Conservation (phyloP, 2,113 vertebrate genomes). For the Butorides virescens region DNA sequence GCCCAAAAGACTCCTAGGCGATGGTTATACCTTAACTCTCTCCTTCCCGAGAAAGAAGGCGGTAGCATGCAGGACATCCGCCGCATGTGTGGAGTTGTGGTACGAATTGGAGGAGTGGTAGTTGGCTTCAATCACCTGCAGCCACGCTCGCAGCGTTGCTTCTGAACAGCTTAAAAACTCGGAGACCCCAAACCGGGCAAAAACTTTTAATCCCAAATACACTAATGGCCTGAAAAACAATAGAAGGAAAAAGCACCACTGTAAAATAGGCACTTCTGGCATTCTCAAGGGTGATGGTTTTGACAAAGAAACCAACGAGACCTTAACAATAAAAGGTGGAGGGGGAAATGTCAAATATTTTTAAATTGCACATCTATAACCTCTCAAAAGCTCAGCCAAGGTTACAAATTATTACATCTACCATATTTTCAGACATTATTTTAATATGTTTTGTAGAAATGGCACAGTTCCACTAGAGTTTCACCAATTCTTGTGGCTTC, state of each 20-base stretch:
- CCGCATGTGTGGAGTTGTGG: constrained; percentile 95
- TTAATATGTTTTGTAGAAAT: not conserved
- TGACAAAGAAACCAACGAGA: not conserved
- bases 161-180: constrained; percentile 92
- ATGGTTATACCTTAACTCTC: constrained; percentile 86
- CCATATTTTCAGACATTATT: not conserved
- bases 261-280: not conserved
- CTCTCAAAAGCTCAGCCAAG: not conserved
- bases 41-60: constrained; percentile 93
- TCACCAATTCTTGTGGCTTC: not conserved
- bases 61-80: constrained; percentile 92
- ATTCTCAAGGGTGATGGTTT: not conserved
- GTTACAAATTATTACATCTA: not conserved
- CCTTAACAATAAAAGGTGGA: not conserved
- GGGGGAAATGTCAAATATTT: not conserved
- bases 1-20: not conserved
- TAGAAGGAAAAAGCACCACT: not conserved
- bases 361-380: not conserved
- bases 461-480: not conserved
- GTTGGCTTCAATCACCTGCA: constrained; percentile 94
- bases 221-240: constrained; percentile 84
- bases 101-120: constrained; percentile 95
- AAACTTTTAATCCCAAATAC: constrained; percentile 93
- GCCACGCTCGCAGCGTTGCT: constrained; percentile 87
- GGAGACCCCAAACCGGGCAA: constrained; percentile 87